Evolutionary conservation across 2,113 vertebrate species (phyloP), one percentile per base, ranked within the genome.

Genomic region (Balaeniceps rex): DNA sequence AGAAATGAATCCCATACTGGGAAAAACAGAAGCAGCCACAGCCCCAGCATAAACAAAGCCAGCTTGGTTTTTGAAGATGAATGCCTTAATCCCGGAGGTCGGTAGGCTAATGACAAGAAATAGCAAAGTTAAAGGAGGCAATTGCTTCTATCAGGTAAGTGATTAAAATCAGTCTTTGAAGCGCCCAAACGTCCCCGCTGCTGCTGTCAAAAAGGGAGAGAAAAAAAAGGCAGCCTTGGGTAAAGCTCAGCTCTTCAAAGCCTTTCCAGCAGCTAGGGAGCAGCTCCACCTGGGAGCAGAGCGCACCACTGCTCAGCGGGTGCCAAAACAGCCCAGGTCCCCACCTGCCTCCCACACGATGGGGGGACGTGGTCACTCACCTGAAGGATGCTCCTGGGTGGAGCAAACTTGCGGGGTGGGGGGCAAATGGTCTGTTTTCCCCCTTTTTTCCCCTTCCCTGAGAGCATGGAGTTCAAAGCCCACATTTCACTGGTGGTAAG

Each of bases 151-250:
- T 87, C 88, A 75, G 69, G 63, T 77, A 19, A 96, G 77, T 95
- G 94, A 96, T 95, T 96, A 90, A 94, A 91, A 87, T 19, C 19
- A 16, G 58, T 21, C 81, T 94, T 91, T 87, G 83, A 90, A 92
- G 65, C 0, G 0, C 81, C 79, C 77, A 49, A 51, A 74, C 36
- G 88, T 88, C 68, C 29, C 46, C 1, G 6, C 14, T 71, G 79
- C 77, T 94, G 54, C 83, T 93, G 54, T 64, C 85, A 78, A 8
- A 93, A 90, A 29, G 0, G 2, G 34, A 66, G 26, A 70, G 54
- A 7, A 13, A 34, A 71, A 63, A 84, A 71, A 74, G 16, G 6
- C 60, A 86, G 55, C 9, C 34, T 46, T 47, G 31, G 76, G 44
- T 47, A 13, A 65, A 74, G 46, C 54, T 81, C 46, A 55, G 71